Percentiles rank a stretch among this genome's conserved stretches.
Conservation (phyloP, 2,113 vertebrate species). For the Clarias batrachus region DNA sequence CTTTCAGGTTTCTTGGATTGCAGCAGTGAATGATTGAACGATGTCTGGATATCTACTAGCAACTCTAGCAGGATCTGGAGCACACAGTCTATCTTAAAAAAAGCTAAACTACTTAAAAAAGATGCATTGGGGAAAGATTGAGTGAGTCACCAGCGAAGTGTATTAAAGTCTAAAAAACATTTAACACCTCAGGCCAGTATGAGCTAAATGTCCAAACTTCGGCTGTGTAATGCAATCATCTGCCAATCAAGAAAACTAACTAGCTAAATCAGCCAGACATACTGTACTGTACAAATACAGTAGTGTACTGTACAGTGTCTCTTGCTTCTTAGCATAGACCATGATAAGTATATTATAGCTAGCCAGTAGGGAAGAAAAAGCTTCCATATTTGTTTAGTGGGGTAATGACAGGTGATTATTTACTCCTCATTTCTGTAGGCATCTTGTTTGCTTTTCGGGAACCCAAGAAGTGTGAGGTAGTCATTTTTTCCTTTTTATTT, state of each 20-base stretch:
- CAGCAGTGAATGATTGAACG: neutral
- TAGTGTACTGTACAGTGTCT: too few species aligned
- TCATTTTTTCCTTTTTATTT: neutral
- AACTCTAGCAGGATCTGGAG: neutral
- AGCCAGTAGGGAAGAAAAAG: too few species aligned
- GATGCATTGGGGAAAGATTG: neutral
- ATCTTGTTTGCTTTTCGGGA: too few species aligned
- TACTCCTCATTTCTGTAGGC: too few species aligned
- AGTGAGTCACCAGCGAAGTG: neutral
- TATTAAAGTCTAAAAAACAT: neutral
- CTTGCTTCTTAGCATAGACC: too few species aligned
- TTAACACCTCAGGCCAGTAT: neutral
- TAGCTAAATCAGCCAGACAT: neutral
- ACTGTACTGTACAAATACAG: too few species aligned
- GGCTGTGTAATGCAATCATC: neutral
- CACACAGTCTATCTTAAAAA: neutral
- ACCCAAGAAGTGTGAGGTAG: too few species aligned
- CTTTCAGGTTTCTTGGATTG: neutral
- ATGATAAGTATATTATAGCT: neutral
- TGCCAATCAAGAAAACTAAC: neutral
- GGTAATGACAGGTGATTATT: too few species aligned
- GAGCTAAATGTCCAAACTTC: neutral
- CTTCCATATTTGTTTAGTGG: too few species aligned
- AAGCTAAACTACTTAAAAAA: neutral
- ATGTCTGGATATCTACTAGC: neutral